Conservation (phyloP, 2,888 invertebrate genomes). For the Parnassius smintheus region DNA sequence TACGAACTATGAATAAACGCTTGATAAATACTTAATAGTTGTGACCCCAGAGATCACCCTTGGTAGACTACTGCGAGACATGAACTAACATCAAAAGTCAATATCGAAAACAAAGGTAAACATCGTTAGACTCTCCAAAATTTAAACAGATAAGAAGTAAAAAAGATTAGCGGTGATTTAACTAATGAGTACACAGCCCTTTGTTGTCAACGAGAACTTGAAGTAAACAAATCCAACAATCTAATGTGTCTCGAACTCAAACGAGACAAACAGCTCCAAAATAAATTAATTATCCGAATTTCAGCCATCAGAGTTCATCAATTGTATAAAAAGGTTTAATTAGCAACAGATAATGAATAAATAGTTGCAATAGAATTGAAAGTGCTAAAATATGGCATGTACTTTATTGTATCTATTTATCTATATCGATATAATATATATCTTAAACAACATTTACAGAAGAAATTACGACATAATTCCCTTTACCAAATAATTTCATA, state of each 20-base stretch:
- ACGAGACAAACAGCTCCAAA: too few species aligned
- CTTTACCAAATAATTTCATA: too few species aligned
- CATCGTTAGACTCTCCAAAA: conserved; percentile 2
- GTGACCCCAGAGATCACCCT: background rate
- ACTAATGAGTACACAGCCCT: conserved; percentile 12
- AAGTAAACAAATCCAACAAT: conserved; percentile 20
- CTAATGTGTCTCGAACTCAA: background rate
- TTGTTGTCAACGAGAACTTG: conserved; percentile 10
- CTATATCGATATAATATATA: too few species aligned
- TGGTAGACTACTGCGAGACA: background rate
- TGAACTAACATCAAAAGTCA: conserved; percentile 16
- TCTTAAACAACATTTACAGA: too few species aligned
- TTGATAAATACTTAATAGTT: background rate
- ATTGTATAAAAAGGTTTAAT: too few species aligned
- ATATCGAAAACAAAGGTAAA: conserved; percentile 14
- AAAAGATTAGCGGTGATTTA: conserved; percentile 14
- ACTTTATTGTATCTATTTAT: too few species aligned
- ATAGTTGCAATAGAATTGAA: too few species aligned
- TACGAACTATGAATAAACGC: background rate
- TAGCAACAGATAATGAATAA: too few species aligned
- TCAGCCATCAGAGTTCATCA: too few species aligned
- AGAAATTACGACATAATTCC: too few species aligned
- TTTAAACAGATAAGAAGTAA: conserved; percentile 14
- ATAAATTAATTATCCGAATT: too few species aligned
- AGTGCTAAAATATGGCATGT: too few species aligned